phyloP scores from a whole-genome alignment of 2,797 vertebrate species.

The Sylvia borin region DNA sequence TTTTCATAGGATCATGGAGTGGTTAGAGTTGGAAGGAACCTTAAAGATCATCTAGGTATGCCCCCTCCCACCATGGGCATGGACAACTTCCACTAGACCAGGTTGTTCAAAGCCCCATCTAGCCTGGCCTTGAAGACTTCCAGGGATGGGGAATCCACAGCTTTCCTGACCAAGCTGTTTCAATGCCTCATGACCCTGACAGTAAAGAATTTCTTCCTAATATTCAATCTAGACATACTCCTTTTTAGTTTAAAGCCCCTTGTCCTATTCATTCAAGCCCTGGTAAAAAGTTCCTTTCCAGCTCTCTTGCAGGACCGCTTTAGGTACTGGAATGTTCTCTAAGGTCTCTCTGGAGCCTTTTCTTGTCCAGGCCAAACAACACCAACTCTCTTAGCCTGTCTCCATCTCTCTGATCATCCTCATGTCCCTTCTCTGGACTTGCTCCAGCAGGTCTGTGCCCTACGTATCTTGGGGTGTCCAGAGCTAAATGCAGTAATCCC shows the following conservation, averaged over 20 bases:
- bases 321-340: not conserved
- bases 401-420: not conserved
- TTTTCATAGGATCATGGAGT: not conserved
- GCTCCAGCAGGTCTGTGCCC: not conserved
- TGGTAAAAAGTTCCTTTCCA: not conserved
- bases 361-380: not conserved
- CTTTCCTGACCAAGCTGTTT: not conserved
- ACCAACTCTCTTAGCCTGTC: not conserved
- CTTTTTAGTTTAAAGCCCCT: not conserved
- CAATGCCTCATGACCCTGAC: not conserved
- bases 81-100: not conserved
- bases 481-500: not conserved
- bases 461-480: not conserved
- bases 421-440: not conserved
- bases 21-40: not conserved
- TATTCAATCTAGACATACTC: not conserved
- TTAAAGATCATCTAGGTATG: not conserved
- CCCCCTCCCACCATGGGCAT: fast-evolving
- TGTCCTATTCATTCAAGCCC: not conserved
- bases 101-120: not conserved
- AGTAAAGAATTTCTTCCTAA: not conserved
- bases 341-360: not conserved
- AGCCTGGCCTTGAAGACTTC: not conserved
- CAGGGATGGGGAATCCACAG: not conserved
- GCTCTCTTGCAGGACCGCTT: fast-evolving